These are phyloP conservation scores for Chalcis sispes DNA, from an alignment of 2,888 invertebrate genomes.

Conservation along the genomic window DNA sequence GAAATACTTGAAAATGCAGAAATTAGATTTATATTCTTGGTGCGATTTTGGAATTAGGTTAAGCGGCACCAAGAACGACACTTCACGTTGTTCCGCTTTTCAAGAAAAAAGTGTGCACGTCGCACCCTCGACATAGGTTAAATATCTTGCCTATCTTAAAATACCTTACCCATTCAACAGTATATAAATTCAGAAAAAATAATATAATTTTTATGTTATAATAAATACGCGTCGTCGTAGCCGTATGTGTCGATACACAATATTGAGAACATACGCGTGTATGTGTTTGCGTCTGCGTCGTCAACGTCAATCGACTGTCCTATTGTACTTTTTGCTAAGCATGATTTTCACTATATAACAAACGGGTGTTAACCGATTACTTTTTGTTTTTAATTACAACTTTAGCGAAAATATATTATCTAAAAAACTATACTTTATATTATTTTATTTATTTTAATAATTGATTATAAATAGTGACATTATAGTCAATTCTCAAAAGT, in stretches of 20 bases:
- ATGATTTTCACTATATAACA: no score
- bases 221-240: no score
- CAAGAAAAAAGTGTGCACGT: not conserved
- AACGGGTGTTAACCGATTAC: no score
- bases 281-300: slow-evolving; percentile 34
- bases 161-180: not conserved
- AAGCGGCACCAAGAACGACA: slow-evolving; percentile 36
- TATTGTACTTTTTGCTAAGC: no score
- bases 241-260: not conserved
- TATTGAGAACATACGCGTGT: not conserved
- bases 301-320: slow-evolving; percentile 19
- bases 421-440: no score
- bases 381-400: no score
- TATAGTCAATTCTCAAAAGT: no score
- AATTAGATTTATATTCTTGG: not conserved
- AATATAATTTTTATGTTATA: not conserved
- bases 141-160: not conserved
- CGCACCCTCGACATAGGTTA: slow-evolving; percentile 33
- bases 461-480: no score
- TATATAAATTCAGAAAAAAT: not conserved
- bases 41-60: slow-evolving; percentile 34
- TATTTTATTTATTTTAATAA: no score
- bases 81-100: not conserved
- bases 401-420: no score
- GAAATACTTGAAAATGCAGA: no score